These are phyloP conservation scores for Drosophila kanekoi DNA, from an alignment of 2,888 invertebrate genomes.

Conservation along the genomic window DNA sequence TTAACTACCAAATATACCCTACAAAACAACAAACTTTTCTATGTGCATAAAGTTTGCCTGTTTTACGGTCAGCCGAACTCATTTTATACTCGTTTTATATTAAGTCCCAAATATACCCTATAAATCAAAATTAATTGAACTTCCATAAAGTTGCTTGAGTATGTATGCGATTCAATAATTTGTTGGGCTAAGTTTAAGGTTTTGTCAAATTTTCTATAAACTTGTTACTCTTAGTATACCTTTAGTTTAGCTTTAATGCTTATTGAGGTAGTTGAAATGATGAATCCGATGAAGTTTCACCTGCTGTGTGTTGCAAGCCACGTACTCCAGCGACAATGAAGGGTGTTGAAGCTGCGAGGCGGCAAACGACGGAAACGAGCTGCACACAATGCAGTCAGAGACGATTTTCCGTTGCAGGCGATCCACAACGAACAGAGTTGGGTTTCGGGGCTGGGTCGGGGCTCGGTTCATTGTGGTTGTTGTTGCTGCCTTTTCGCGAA, in stretches of 20 bases:
- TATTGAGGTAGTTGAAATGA: no score
- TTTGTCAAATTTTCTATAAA: no score
- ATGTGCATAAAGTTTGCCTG: no score
- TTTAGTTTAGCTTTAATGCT: no score
- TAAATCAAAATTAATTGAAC: not conserved
- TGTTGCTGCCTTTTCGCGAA: constrained; percentile 61
- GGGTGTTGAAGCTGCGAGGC: constrained; percentile 33
- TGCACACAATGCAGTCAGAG: constrained; percentile 61
- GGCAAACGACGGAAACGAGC: constrained; percentile 61
- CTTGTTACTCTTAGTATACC: no score
- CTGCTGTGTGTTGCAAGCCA: constrained; percentile 39
- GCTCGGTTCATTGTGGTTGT: constrained; percentile 23
- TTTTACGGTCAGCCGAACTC: no score
- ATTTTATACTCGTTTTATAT: no score
- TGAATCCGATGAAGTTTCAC: not conserved
- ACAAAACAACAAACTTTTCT: no score
- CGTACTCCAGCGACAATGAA: constrained; percentile 24
- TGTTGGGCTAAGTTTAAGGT: no score
- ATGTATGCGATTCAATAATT: no score
- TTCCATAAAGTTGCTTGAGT: not conserved
- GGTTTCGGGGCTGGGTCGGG: constrained; percentile 19
- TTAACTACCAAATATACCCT: no score
- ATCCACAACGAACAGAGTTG: constrained; percentile 25
- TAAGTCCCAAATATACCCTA: no score
- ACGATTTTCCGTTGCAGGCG: constrained; percentile 8